Base-by-base conservation (phyloP, 2,797 vertebrate species). In the Cephalopachus bancanus region DNA sequence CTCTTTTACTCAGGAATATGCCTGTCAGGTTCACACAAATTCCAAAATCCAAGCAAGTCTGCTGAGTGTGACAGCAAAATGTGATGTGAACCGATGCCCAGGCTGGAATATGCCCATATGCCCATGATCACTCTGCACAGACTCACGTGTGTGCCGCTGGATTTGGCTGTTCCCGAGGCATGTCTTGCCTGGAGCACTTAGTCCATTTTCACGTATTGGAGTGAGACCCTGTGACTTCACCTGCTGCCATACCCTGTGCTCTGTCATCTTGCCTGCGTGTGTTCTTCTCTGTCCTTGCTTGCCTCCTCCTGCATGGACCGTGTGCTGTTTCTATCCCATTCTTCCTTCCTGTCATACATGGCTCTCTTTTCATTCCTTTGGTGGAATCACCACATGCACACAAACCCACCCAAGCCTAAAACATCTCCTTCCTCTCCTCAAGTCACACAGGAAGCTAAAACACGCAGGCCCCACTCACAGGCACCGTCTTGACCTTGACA, bases 101-200 rank as follows among this genome's bases (percentile, higher is more conserved):
- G 19, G 0, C 0, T 14, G 28, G 51, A 5, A 24, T 1, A 10
- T 0, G 10, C 16, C 44, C 5, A 0, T 0, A 10, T 26, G 51
- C 55, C 33, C 19, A 62, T 24, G 37, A 37, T 37, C 59, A 1
- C 2, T 5, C 24, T 15, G 15, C 1, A 24, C 55, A 8, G 5
- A 8, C 15, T 24, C 51, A 10, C 3, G 11, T 0, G 11, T 19
- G 3, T 11, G 3, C 1, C 2, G 11, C 33, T 26, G n/a, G 5
- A 6, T 1, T 0, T 28, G 10, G 5, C 0, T 37, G 11, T 10
- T 57, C 37, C 37, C 37, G 2, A 37, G 37, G 37, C 37, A 37
- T 37, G 37, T 37, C 37, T 20, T 3, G 55, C 30, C 53, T 2
- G 11, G 49, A 64, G 33, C 11, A 4, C 5, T 10, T 2, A 28